Base-by-base conservation (phyloP, 2,797 vertebrate species). In the Anguilla pacifica region DNA sequence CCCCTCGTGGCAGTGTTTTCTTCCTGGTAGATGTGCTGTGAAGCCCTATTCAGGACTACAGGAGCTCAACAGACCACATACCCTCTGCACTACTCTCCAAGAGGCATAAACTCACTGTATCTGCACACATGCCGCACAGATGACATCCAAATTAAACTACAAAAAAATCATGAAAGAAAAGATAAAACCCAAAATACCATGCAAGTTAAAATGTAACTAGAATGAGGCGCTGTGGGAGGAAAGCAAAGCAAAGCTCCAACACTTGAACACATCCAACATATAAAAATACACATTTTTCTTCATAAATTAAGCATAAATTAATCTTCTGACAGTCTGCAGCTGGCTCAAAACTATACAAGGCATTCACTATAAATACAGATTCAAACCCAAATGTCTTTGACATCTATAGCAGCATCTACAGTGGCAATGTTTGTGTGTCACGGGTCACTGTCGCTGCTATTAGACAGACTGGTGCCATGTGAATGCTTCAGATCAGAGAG, bases 1-100 rank as follows among this genome's bases (percentile, higher is more conserved):
- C 93, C 92, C 92, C 94, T 93, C 87, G 91, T 93, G 93, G 91
- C 74, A 89, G 87, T 92, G 91, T 93, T 94, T 92, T 93, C 90
- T 92, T 93, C 92, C 91, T 90, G 91, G 92, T 89, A 87, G 91
- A 91, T 91, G 90, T 92, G 91, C 88, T 89, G 90, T 88, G 91
- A 91, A 87, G 77, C 85, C 88, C 86, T 90, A 93, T 93, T 93
- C 89, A 93, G 64, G 88, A 89, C 67, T 89, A 91, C 86, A 92
- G 91, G 92, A 93, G 39, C 39, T 4, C 84, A 64, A 6, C n/a
- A 59, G 55, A 59, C 5, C 55, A 67, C 55, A 43, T 6, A 43
- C 83, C 39, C 6, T 22, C 77, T 10, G 19, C 3, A 15, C 11
- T 70, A 15, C 39, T 15, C 79, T 46, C 77, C 28, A 2, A 17